Conservation (phyloP, 2,113 vertebrate species). For the Phoenicopterus ruber region DNA sequence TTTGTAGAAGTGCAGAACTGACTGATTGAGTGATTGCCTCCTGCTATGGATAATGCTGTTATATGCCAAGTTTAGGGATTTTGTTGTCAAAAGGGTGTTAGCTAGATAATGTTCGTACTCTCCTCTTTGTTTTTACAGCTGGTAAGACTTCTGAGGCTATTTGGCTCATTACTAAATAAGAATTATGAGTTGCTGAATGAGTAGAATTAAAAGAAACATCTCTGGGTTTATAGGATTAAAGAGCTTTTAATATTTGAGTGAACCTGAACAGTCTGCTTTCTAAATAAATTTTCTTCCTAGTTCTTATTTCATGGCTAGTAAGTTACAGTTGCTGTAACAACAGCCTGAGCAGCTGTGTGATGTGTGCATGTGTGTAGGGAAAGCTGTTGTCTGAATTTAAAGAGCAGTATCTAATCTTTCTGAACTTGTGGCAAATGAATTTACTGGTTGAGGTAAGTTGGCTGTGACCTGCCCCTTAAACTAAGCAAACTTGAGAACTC, state of each 20-base stretch:
- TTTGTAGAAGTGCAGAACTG: neutral
- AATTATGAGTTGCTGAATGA: neutral
- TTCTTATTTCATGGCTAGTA: neutral
- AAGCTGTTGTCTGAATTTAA: neutral
- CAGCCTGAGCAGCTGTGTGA: neutral
- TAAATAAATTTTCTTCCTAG: neutral
- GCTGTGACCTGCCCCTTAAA: neutral
- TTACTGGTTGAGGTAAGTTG: neutral
- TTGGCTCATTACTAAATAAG: neutral
- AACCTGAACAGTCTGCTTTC: neutral
- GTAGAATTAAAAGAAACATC: neutral
- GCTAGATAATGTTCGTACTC: neutral
- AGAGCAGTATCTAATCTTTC: neutral
- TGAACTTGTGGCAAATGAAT: neutral
- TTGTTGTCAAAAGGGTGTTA: neutral
- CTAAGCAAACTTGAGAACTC: neutral
- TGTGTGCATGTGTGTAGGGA: neutral
- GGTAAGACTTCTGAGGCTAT: neutral
- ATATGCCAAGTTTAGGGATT: neutral
- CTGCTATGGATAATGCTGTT: neutral
- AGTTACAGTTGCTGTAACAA: neutral
- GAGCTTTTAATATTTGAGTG: neutral
- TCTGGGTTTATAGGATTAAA: neutral
- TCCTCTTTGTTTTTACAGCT: neutral
- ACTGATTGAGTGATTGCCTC: neutral